Evolutionary conservation across 2,888 invertebrate genomes (phyloP), one percentile per base, ranked within the genome.

Genomic region (Hemicrepidius hirtus): DNA sequence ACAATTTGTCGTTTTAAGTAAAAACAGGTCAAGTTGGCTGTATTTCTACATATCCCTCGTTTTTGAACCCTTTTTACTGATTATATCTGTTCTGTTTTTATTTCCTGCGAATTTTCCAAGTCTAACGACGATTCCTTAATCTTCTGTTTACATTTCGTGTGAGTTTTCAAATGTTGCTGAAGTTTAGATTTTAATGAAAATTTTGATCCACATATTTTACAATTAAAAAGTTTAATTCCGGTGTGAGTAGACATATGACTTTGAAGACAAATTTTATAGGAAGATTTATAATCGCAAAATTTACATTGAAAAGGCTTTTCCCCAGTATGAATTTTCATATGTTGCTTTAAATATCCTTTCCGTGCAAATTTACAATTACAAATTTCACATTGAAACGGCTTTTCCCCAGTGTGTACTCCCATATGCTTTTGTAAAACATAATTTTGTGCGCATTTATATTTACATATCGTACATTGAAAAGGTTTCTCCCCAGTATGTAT

Each of bases 261-360:
- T 12, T 12, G 9, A 2, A 37, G 12, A 2, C 10, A 37, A 6
- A 37, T 12, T 10, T 37, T 37, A 2, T 12, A 12, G 5, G 37
- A 37, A 2, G 37, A 12, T 37, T 6, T 37, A 10, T 37, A 37
- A 6, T 37, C 37, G 12, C 37, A 37, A 1, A 37, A 4, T 12
- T 37, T 6, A 37, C 37, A 37, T 37, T 9, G 10, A 12, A 12
- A 37, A 37, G 37, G 37, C 10, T 37, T 37, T 12, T 37, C 37
- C 2, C 12, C 37, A 2, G 37, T 37, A 44, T 73, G 73, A 13
- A 63, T 37, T 12, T 49, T 49, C 53, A 68, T 68, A 16, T 60
- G 60, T 21, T 12, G 10, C n/a, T 41, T 40, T 13, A 60, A n/a
- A 6, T 16, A 12, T 1, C n/a, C n/a, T 21, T 24, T 60, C 6